Base-by-base conservation (phyloP, 2,888 invertebrate species). In the Drosophila percnosoma region DNA sequence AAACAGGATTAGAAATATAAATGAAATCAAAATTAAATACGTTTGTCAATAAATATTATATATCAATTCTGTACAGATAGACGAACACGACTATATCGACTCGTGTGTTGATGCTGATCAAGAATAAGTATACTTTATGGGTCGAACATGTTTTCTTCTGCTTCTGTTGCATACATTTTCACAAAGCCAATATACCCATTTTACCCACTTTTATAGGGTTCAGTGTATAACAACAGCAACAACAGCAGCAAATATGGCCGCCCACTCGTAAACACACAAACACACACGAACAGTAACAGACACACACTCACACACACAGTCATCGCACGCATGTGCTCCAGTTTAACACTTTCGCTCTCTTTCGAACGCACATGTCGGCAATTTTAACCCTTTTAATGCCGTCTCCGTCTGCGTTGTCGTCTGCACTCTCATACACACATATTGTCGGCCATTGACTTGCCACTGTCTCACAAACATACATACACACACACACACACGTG, bases 361-460 rank as follows among this genome's bases (percentile, higher is more conserved):
- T 68, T 79, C 87, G 74, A 75, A 66, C 84, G 76, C 80, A 81
- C 85, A 81, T 80, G 82, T 36, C 75, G 62, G 75, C 77, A 79
- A 73, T 73, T 78, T 90, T 91, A 91, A 91, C 91, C 91, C 91
- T 91, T 91, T 91, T 91, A 91, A 91, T 91, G 91, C 90, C 80
- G 84, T 91, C 91, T 90, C 87, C 88, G 91, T 90, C 90, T 87
- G 83, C 80, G 71, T 70, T 74, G 73, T 68, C 75, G 84, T 86
- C 82, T 88, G 79, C 83, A 71, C 76, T 63, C 72, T 55, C 52
- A 64, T 29, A 24, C n/a, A 21, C 55, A 38, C 53, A 62, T 42
- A 33, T 11, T 69, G 63, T 68, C 76, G 84, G 89, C 81, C 82
- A 85, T 89, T 87, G 87, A 87, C 84, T 80, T 80, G 73, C 34